Conservation (phyloP, 2,797 vertebrate genomes). For the Phrynocephalus forsythii region DNA sequence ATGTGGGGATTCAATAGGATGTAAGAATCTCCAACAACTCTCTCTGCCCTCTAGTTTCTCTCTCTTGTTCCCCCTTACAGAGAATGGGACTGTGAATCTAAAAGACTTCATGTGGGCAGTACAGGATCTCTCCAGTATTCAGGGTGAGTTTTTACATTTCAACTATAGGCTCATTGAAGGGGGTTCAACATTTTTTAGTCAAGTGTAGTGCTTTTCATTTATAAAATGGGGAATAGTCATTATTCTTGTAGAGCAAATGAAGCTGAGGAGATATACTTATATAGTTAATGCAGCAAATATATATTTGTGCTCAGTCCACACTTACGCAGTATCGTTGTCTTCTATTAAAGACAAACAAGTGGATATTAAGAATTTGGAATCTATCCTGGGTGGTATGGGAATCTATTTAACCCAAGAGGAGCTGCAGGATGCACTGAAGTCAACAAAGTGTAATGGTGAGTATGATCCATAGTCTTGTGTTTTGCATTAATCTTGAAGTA, state of each 20-base stretch:
- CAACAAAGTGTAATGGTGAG: not conserved
- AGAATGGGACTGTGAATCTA: slow-evolving; percentile 41
- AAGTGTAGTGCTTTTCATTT: not conserved
- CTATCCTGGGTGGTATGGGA: slow-evolving; percentile 35
- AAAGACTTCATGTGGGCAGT: slow-evolving; percentile 35
- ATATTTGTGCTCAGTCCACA: not conserved
- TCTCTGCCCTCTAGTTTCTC: not conserved
- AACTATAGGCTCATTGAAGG: not conserved
- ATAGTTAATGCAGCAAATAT: not conserved
- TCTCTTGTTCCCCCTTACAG: slow-evolving; percentile 35
- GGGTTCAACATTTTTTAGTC: not conserved
- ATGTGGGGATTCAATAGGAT: not conserved
- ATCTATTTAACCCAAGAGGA: slow-evolving; percentile 40
- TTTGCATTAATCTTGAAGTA: not conserved
- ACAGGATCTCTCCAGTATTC: not conserved
- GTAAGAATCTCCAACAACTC: not conserved
- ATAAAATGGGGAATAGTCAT: not conserved
- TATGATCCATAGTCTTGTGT: not conserved
- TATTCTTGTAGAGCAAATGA: not conserved
- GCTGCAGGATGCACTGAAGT: slow-evolving; percentile 19
- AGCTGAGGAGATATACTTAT: not conserved
- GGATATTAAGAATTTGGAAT: slow-evolving; percentile 10
- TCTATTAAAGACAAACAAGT: not conserved
- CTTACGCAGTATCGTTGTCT: not conserved
- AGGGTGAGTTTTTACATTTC: slow-evolving; percentile 23